Evolutionary conservation across 2,113 vertebrate species (phyloP).

Genomic region (Pyrgilauda ruficollis): DNA sequence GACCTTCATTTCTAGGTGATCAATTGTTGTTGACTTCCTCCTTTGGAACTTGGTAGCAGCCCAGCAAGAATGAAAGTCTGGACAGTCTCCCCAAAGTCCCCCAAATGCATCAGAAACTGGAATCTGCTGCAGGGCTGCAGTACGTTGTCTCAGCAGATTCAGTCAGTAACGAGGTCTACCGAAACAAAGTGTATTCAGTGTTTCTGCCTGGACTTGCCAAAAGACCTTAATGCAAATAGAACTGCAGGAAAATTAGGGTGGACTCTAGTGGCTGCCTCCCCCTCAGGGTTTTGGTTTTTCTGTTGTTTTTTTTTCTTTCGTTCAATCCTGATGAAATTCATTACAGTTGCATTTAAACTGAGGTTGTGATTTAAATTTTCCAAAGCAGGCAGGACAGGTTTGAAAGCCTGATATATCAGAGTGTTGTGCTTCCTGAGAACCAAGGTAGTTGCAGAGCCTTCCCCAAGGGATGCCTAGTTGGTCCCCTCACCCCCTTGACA

Average conservation of each 20-base stretch:
- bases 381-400: slow-evolving; percentile 54
- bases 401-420: slow-evolving; percentile 19
- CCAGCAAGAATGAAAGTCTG: not conserved
- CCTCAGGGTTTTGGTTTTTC: not conserved
- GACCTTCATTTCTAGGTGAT: not conserved
- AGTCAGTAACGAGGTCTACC: not conserved
- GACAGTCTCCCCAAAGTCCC: not conserved
- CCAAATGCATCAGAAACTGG: not conserved
- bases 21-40: not conserved
- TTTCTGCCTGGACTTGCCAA: slow-evolving; percentile 50
- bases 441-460: not conserved
- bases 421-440: slow-evolving; percentile 5
- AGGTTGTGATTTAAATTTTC: slow-evolving; percentile 48
- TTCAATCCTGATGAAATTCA: slow-evolving; percentile 42
- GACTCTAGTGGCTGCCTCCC: slow-evolving; percentile 33
- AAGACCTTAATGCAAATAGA: slow-evolving; percentile 43
- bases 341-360: slow-evolving; percentile 33
- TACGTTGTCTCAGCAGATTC: not conserved
- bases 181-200: not conserved
- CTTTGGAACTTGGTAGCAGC: not conserved
- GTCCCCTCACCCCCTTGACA: not conserved
- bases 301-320: not conserved
- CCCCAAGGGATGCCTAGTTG: not conserved
- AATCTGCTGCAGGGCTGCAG: slow-evolving; percentile 5
- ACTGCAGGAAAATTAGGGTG: slow-evolving; percentile 38